Conservation (phyloP, 1,140 invertebrate genomes). For the Phocides pigmalion region DNA sequence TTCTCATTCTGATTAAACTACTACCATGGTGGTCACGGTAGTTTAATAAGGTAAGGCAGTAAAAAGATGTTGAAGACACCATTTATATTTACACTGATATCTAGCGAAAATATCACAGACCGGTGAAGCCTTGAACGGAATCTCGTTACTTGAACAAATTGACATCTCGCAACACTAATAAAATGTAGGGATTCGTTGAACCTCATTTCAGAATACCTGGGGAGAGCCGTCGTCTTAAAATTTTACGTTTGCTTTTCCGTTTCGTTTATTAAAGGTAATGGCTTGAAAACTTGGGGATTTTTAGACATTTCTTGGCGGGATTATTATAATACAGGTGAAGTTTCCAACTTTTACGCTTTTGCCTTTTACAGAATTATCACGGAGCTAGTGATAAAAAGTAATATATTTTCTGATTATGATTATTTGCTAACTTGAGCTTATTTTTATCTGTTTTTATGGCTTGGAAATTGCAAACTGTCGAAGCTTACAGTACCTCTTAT, state of each 20-base stretch:
- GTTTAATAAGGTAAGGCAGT: too few relatives aligned
- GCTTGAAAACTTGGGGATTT: constrained; percentile 21
- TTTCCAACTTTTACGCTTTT: background rate
- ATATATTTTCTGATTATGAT: too few relatives aligned
- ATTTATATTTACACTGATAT: too few relatives aligned
- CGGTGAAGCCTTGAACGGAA: background rate
- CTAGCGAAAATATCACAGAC: background rate
- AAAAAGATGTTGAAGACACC: too few relatives aligned
- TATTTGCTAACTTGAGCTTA: too few relatives aligned
- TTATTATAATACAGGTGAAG: constrained; percentile 3
- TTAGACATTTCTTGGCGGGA: constrained; percentile 7
- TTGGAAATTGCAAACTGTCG: too few relatives aligned
- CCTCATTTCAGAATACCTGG: constrained; percentile 17
- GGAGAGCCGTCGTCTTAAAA: constrained; percentile 20
- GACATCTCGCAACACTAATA: constrained; percentile 20
- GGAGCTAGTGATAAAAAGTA: too few relatives aligned
- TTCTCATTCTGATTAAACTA: too few relatives aligned
- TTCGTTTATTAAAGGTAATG: constrained; percentile 29
- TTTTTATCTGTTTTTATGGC: too few relatives aligned
- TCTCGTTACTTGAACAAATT: constrained; percentile 23
- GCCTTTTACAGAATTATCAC: too few relatives aligned
- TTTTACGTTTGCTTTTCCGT: constrained; percentile 26
- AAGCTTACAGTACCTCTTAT: too few relatives aligned
- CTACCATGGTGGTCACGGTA: too few relatives aligned
- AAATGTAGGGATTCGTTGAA: constrained; percentile 6